Evolutionary conservation across 2,113 vertebrate species (phyloP).

Genomic region (Edolisoma coerulescens): DNA sequence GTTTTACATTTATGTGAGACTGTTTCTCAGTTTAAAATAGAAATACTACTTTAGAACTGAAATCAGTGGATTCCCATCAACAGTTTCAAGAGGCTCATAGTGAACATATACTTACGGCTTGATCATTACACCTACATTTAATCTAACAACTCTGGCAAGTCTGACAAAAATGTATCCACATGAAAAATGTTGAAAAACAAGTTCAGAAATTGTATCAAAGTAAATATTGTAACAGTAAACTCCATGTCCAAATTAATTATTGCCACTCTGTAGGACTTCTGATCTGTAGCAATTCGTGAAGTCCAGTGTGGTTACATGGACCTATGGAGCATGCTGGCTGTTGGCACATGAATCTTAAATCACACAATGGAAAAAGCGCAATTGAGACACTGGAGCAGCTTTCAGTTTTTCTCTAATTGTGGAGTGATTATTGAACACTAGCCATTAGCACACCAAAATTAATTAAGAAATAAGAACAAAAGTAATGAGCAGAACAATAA

Average conservation of each 20-base stretch:
- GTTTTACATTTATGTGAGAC: background rate
- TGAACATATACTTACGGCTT: background rate
- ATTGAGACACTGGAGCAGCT: background rate
- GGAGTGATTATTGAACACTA: background rate
- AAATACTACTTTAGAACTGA: background rate
- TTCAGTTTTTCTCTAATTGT: background rate
- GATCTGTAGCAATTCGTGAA: background rate
- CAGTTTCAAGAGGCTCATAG: background rate
- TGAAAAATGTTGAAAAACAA: background rate
- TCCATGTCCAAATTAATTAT: background rate
- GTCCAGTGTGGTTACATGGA: background rate
- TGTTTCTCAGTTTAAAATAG: background rate
- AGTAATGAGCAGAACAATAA: background rate
- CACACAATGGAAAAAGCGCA: accelerated
- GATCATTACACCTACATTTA: background rate
- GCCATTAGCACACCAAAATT: background rate
- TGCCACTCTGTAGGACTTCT: background rate
- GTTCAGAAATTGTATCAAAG: background rate
- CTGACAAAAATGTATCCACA: background rate
- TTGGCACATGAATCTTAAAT: accelerated
- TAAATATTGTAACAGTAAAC: background rate
- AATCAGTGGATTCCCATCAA: background rate
- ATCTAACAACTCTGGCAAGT: background rate
- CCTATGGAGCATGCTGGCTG: accelerated
- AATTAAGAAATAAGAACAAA: background rate